These are phyloP conservation scores for Brachypterus glaber DNA, from an alignment of 2,888 invertebrate species.

Conservation along the genomic window DNA sequence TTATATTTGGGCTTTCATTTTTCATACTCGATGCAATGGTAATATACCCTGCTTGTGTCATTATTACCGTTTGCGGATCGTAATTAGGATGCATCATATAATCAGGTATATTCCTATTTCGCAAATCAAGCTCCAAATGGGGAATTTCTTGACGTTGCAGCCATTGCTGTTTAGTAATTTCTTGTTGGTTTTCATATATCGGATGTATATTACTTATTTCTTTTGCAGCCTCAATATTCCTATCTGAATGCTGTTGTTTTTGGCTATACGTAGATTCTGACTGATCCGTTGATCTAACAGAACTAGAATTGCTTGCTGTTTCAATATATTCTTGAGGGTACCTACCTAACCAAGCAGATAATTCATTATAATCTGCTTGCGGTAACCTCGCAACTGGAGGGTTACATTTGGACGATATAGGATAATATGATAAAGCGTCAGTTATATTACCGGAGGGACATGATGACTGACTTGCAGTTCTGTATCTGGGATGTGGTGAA, in stretches of 20 bases:
- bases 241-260: slow-evolving; percentile 23
- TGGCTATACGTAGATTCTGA: slow-evolving; percentile 45
- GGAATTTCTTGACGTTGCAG: slow-evolving; percentile 40
- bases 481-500: slow-evolving; percentile 54
- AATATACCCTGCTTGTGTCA: slow-evolving; percentile 69
- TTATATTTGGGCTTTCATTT: slow-evolving; percentile 30
- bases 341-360: slow-evolving; percentile 47
- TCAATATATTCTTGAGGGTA: slow-evolving; percentile 42
- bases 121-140: slow-evolving; percentile 40
- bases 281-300: slow-evolving; percentile 51
- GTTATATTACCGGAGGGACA: slow-evolving; percentile 66
- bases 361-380: slow-evolving; percentile 48
- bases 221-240: not conserved
- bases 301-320: slow-evolving; percentile 50
- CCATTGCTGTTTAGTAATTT: slow-evolving; percentile 33
- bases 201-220: too few relatives aligned
- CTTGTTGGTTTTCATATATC: slow-evolving; percentile 33
- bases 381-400: slow-evolving; percentile 45
- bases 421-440: slow-evolving; percentile 74
- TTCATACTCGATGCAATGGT: slow-evolving; percentile 56
- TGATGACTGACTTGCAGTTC: slow-evolving; percentile 53
- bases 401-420: slow-evolving; percentile 57
- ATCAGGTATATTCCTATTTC: slow-evolving; percentile 47
- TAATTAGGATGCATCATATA: slow-evolving; percentile 41
- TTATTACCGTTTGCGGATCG: slow-evolving; percentile 52